A percentile compares a stretch with the other conserved stretches of the same genome.
These are phyloP conservation scores for Wiebesia pumilae DNA, from an alignment of 1,140 invertebrate genomes.

Conservation along the genomic window DNA sequence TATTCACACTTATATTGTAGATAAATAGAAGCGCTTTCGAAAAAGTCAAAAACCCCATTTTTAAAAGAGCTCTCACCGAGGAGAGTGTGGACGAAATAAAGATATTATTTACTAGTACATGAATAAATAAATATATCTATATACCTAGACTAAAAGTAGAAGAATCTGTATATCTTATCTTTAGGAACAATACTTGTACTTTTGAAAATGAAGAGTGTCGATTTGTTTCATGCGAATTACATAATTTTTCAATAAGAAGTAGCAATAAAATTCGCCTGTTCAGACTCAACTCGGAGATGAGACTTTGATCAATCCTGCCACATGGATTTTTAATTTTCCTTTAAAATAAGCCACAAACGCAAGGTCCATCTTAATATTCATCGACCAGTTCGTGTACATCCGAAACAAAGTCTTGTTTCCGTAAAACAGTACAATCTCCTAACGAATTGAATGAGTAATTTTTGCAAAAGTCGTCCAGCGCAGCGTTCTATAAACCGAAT, in stretches of 20 bases:
- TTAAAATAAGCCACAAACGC: neutral
- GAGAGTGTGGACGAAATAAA: constrained; percentile 52
- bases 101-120: constrained; percentile 56
- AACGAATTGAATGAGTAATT: constrained; percentile 26
- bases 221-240: constrained; percentile 22
- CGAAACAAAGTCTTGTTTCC: constrained; percentile 50
- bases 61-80: constrained; percentile 47
- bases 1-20: constrained; percentile 33
- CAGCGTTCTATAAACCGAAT: constrained; percentile 28
- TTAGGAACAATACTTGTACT: constrained; percentile 28
- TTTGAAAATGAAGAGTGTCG: constrained; percentile 30
- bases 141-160: constrained; percentile 53
- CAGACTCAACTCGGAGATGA: constrained; percentile 50
- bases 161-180: constrained; percentile 22
- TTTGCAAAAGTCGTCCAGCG: constrained; percentile 48
- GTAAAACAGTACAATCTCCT: constrained; percentile 48
- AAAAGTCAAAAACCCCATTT: constrained; percentile 53
- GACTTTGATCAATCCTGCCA: constrained; percentile 49
- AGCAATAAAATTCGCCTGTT: constrained; percentile 30
- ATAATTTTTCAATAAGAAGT: constrained; percentile 21
- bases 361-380: neutral
- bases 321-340: constrained; percentile 36
- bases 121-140: constrained; percentile 56
- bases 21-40: constrained; percentile 44
- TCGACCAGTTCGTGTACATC: neutral